A percentile compares a stretch with the other conserved stretches of the same genome.
These are phyloP conservation scores for Bruchidius siliquastri DNA, from an alignment of 2,888 invertebrate genomes.

Conservation along the genomic window DNA sequence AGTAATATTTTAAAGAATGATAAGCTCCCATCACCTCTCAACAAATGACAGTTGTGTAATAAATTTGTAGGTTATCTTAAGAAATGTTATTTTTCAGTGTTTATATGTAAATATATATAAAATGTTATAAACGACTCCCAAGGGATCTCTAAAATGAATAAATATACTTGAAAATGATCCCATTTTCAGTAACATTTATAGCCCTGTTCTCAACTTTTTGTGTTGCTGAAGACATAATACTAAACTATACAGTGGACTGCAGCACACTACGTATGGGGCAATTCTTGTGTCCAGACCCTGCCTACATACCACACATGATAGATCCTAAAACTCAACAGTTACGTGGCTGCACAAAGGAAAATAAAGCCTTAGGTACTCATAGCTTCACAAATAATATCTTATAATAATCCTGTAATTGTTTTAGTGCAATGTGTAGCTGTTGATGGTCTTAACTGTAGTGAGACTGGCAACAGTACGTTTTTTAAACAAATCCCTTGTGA, in stretches of 20 bases:
- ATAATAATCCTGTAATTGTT: slow-evolving; percentile 26
- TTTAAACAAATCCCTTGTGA: slow-evolving; percentile 79
- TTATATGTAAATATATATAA: too few relatives aligned
- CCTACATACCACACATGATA: slow-evolving; percentile 59
- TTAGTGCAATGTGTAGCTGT: slow-evolving; percentile 78
- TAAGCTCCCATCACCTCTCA: too few relatives aligned
- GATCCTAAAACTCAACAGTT: slow-evolving; percentile 88
- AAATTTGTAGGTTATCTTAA: too few relatives aligned
- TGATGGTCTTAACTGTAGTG: slow-evolving; percentile 75
- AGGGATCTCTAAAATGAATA: background rate
- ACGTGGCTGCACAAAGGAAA: slow-evolving; percentile 71
- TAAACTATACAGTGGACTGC: slow-evolving; percentile 55
- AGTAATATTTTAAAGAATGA: too few relatives aligned
- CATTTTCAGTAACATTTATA: background rate
- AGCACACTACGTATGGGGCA: slow-evolving; percentile 72
- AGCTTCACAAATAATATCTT: background rate
- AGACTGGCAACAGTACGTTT: slow-evolving; percentile 76
- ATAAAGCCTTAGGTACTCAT: slow-evolving; percentile 70
- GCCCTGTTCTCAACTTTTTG: background rate
- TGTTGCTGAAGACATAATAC: background rate
- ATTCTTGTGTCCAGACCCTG: slow-evolving; percentile 72
- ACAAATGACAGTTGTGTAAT: too few relatives aligned
- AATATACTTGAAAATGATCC: background rate
- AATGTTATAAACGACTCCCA: too few relatives aligned
- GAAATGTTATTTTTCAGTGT: too few relatives aligned